These are phyloP conservation scores for Turdus rufiventris DNA, from an alignment of 2,113 vertebrate genomes.

Conservation along the genomic window DNA sequence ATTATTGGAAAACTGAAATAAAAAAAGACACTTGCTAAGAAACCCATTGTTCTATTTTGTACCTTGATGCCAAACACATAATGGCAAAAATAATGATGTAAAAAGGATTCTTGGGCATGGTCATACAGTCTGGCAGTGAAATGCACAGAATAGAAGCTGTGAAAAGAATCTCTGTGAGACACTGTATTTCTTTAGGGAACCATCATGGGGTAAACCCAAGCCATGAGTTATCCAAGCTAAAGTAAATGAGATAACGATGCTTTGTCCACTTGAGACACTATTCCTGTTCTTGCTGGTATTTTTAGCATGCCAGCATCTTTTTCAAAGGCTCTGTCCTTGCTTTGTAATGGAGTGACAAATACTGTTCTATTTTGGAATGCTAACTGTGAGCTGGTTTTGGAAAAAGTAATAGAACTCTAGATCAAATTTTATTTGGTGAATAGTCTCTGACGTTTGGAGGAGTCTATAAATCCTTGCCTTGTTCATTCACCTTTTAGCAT, in stretches of 20 bases:
- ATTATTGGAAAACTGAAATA: not conserved
- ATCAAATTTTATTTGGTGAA: not conserved
- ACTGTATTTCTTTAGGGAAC: not conserved
- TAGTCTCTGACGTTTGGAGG: not conserved
- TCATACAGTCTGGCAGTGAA: not conserved
- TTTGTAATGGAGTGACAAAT: not conserved
- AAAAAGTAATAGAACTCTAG: not conserved
- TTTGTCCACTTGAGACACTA: not conserved
- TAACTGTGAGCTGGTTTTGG: not conserved
- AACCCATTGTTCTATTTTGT: not conserved
- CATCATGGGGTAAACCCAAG: not conserved
- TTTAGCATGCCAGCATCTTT: not conserved
- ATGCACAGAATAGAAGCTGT: not conserved
- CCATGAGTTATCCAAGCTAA: not conserved
- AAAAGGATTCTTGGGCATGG: not conserved
- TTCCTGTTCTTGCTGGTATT: not conserved
- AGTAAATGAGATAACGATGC: not conserved
- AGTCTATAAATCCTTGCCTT: not conserved
- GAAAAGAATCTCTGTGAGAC: not conserved
- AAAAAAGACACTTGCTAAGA: not conserved
- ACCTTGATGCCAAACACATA: not conserved
- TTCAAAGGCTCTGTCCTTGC: not conserved
- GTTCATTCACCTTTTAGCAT: not conserved
- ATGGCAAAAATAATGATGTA: not conserved
- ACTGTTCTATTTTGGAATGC: not conserved